Evolutionary conservation across 2,888 invertebrate genomes (phyloP).

Genomic region (Drosophila monieri): DNA sequence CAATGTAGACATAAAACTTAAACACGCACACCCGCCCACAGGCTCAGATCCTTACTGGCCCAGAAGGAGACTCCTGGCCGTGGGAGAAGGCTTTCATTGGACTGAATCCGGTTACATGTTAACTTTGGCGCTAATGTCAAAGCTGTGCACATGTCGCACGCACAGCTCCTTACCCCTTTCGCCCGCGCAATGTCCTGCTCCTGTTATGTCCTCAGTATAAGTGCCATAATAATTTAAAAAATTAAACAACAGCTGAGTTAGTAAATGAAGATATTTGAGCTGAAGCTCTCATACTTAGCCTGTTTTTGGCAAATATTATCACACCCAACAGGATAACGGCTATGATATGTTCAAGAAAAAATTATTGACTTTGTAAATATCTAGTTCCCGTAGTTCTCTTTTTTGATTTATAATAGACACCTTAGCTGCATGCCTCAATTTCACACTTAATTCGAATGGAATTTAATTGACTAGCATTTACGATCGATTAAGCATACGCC

Average conservation of each 20-base stretch:
- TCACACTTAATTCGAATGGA: not conserved
- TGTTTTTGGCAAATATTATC: slow-evolving; percentile 23
- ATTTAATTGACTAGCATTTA: not conserved
- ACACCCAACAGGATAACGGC: not conserved
- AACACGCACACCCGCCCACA: slow-evolving; percentile 48
- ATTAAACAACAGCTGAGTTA: slow-evolving; percentile 43
- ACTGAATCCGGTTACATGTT: slow-evolving; percentile 56
- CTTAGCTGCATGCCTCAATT: not conserved
- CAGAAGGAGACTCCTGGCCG: slow-evolving; percentile 10
- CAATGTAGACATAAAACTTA: slow-evolving; percentile 75
- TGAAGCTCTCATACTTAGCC: slow-evolving; percentile 3
- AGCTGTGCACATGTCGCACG: slow-evolving; percentile 62
- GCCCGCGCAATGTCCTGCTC: slow-evolving; percentile 9
- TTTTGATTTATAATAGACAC: not conserved
- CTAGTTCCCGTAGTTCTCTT: not conserved
- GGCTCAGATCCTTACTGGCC: not conserved
- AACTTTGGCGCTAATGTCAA: slow-evolving; percentile 68
- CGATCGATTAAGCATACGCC: not conserved
- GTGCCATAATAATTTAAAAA: slow-evolving; percentile 48
- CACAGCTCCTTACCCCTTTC: slow-evolving; percentile 41
- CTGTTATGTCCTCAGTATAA: slow-evolving; percentile 22
- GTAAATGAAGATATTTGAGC: slow-evolving; percentile 13
- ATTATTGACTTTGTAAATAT: not conserved
- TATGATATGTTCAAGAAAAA: not conserved
- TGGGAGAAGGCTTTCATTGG: slow-evolving; percentile 15